Evolutionary conservation across 2,797 vertebrate genomes (phyloP).

Genomic region (Austrolebias charrua): DNA sequence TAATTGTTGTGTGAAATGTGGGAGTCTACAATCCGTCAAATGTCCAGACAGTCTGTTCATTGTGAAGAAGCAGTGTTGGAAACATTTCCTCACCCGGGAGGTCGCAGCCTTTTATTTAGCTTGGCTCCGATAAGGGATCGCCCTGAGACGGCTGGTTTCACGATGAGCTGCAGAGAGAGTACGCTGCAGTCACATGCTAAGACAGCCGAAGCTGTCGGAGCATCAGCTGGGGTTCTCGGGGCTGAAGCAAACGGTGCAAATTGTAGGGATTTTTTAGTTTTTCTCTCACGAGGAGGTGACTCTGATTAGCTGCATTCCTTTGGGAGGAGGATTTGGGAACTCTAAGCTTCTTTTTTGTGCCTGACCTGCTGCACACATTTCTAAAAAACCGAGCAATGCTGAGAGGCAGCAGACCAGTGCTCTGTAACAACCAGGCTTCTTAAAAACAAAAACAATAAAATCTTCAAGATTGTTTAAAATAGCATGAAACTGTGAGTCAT

Average conservation of each 20-base stretch:
- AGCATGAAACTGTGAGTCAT: not conserved
- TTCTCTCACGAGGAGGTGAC: constrained; percentile 37
- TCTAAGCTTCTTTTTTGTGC: constrained; percentile 21
- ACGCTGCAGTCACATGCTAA: constrained; percentile 1
- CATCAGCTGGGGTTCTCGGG: constrained; percentile 9
- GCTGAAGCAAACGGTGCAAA: constrained; percentile 50
- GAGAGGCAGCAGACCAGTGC: not conserved
- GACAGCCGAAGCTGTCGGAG: constrained; percentile 2
- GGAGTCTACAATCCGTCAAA: constrained; percentile 26
- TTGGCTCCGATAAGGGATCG: constrained; percentile 5
- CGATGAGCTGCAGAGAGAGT: constrained; percentile 18
- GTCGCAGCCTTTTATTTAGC: constrained; percentile 28
- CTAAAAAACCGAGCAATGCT: constrained; percentile 17
- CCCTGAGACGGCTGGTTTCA: constrained; percentile 5
- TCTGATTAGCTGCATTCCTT: constrained; percentile 49
- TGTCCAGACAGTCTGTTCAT: constrained; percentile 44
- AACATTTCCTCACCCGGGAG: constrained; percentile 17
- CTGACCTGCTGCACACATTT: constrained; percentile 27
- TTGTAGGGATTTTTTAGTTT: constrained; percentile 28
- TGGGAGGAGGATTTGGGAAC: constrained; percentile 42
- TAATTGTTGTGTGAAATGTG: constrained; percentile 18
- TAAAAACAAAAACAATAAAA: constrained; percentile 14
- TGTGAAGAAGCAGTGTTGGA: constrained; percentile 17
- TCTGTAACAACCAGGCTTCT: constrained; percentile 4
- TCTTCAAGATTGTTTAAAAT: constrained; percentile 14